Base-by-base conservation (phyloP, 2,888 invertebrate species). In the Cacoxenus indagator region DNA sequence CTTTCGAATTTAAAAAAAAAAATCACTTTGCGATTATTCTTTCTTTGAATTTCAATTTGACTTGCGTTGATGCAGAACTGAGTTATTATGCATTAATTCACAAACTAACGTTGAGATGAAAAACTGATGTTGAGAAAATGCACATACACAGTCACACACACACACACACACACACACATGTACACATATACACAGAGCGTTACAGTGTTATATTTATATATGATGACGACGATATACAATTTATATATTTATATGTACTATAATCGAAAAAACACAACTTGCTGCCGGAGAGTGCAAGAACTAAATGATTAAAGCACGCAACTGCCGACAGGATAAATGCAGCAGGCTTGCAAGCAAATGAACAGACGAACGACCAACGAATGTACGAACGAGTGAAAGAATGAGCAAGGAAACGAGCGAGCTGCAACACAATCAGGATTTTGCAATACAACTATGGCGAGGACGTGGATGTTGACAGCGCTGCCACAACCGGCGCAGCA, bases 271-370 rank as follows among this genome's bases (percentile, higher is more conserved):
- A 87, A 88, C 86, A 87, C 88, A 88, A 88, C 88, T 88, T 87
- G 87, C 87, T 86, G 87, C 86, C 85, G 84, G 86, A 87, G 87
- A 88, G 88, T 87, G 87, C 88, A 87, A 88, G 87, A 88, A 88
- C 88, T 88, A 88, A 88, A 88, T 88, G 88, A 86, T 83, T 85
- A 78, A 77, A 81, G 76, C 78, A 71, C 75, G 75, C 76, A 76
- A 75, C 74, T 78, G 78, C 75, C 77, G 83, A 76, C 77, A 78
- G 78, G 84, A 85, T 75, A 79, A 78, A 80, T 84, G 83, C 84
- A 85, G 67, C 57, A 65, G 43, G 17, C 4, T n/a, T n/a, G 46
- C 27, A 67, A 24, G 29, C 64, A 9, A 51, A 19, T 17, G 17
- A 48, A 17, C 48, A 2, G 19, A 48, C 17, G 19, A 22, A 51